A percentile compares a stretch with the other conserved stretches of the same genome.
Evolutionary conservation across 2,113 vertebrate genomes (phyloP).

Genomic region (Daphoenositta chrysoptera): DNA sequence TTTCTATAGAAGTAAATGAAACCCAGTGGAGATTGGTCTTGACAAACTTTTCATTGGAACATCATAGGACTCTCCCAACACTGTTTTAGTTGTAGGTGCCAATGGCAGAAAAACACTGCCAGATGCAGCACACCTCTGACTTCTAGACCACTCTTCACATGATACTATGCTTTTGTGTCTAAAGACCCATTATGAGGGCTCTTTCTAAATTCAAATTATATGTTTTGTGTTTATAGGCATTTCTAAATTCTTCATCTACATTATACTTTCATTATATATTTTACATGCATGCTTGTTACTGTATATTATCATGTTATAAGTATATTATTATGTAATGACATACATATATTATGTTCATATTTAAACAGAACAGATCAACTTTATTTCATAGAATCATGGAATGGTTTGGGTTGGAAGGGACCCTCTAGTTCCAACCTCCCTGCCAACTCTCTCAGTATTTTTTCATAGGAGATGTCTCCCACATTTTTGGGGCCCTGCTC

Average conservation of each 20-base stretch:
- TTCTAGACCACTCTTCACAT: neutral
- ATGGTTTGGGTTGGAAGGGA: neutral
- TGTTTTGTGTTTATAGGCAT: rapidly evolving
- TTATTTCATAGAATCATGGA: neutral
- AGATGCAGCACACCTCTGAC: neutral
- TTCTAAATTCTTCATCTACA: neutral
- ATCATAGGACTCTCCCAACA: neutral
- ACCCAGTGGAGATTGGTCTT: neutral
- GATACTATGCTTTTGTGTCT: neutral
- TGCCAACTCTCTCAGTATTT: neutral
- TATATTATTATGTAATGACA: neutral
- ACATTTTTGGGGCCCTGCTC: neutral
- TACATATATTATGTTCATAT: neutral
- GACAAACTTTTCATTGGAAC: neutral
- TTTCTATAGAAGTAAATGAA: neutral
- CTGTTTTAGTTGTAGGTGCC: neutral
- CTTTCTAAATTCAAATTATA: neutral
- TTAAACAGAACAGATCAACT: neutral
- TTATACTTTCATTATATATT: neutral
- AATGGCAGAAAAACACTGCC: neutral
- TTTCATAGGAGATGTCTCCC: neutral
- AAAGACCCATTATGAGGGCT: neutral
- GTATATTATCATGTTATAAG: neutral
- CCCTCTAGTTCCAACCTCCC: neutral
- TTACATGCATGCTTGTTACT: neutral